Base-by-base conservation (phyloP, 2,113 vertebrate genomes). In the Pygathrix nemaeus region DNA sequence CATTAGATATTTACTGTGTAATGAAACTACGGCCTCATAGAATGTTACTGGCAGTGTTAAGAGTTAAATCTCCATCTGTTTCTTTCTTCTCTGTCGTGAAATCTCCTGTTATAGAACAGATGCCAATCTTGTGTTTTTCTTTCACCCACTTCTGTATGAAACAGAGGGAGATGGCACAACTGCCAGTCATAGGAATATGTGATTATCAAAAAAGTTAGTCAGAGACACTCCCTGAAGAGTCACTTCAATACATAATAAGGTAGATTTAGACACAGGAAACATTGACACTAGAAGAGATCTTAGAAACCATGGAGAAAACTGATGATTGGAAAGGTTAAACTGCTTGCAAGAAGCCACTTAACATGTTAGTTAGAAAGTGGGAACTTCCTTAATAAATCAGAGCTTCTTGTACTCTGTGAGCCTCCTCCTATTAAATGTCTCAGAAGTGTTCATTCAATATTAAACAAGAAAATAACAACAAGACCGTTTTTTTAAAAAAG, bases 401-500 rank as follows among this genome's bases (percentile, higher is more conserved):
- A 21, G 12, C 64, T 81, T 61, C 43, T 18, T 83, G 35, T 14
- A 40, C 14, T 64, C 23, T 18, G 18, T 9, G 3, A 38, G 35
- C 2, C 21, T 72, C 35, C 8, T 76, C 75, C 82, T 35, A 25
- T 21, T 18, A 78, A 72, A 59, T 27, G 38, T 82, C 50, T 82
- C 52, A 86, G 72, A 94, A 95, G 16, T 61, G 25, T 59, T 75
- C 25, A 50, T 78, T 94, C 68, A 23, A 32, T 75, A 79, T 73
- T 72, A 89, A 94, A 88, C 73, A 94, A 93, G 9, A 90, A 83
- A 92, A 17, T 25, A 83, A 95, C 8, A 93, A 38, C 81, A 88
- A 35, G 2, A 7, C 3, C 4, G 10, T 27, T 21, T 6, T 89
- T 91, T 64, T n/a, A 55, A 94, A 93, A 40, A 40, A 64, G 43